Base-by-base conservation (phyloP, 2,113 vertebrate genomes). In the Alces alces region DNA sequence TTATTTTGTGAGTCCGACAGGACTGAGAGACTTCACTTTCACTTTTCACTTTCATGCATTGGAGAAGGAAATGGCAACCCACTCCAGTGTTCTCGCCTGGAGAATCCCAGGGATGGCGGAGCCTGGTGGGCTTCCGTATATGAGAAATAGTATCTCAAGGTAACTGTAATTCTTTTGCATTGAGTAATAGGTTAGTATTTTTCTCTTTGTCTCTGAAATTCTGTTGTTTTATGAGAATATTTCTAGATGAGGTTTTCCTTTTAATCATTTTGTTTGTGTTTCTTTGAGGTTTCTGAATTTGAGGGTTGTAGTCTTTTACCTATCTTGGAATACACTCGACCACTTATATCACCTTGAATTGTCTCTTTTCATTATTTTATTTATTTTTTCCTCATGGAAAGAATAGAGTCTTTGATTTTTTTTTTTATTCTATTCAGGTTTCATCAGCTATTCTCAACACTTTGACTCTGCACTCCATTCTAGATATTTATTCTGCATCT, bases 151-250 rank as follows among this genome's bases (percentile, higher is more conserved):
- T 79, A 47, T 47, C 76, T 28, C 4, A 79, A 47, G 15, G 43
- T 79, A 47, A 79, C 16, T 47, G 27, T 47, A 79, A 30, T 19
- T 10, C 50, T 84, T 84, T 87, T 66, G 76, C 30, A 43, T 79
- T 88, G 66, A 97, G n/a, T 90, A 94, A 93, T 93, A 57, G 57
- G 66, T 17, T 78, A 33, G 61, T 94, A 90, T 83, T 86, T 80
- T 84, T 92, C 28, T 10, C 12, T 89, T 91, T 92, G 87, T 78
- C 54, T 94, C 39, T 89, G 33, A 85, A 89, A 30, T 86, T 82
- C 19, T 90, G 27, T 55, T 55, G 28, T 36, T 93, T 93, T 25
- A 61, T 61, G 76, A 94, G 86, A 80, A 61, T 92, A 88, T 92
- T 94, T 94, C 45, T 36, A 84, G 47, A 14, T 52, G 13, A 50